Evolutionary conservation across 2,888 invertebrate genomes (phyloP).

Genomic region (Trissolcus brochymenae): DNA sequence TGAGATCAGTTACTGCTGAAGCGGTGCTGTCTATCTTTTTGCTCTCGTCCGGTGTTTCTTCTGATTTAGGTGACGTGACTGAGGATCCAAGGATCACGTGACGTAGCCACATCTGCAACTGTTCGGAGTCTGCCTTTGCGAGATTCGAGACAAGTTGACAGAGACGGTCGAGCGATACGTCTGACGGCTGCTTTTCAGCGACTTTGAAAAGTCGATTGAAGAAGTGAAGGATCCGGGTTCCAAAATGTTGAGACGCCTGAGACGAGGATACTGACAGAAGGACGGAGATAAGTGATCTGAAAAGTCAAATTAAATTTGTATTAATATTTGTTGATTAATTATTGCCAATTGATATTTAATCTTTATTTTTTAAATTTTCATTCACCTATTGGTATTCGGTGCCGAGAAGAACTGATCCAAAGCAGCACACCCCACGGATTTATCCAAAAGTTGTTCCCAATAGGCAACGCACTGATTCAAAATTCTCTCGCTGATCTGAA

Average conservation of each 20-base stretch:
- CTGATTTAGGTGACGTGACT: slow-evolving; percentile 63
- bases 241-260: slow-evolving; percentile 83
- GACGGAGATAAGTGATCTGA: slow-evolving; percentile 85
- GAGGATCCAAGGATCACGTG: slow-evolving; percentile 82
- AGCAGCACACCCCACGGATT: slow-evolving; percentile 87
- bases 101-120: slow-evolving; percentile 82
- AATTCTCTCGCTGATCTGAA: slow-evolving; percentile 80
- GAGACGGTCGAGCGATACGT: slow-evolving; percentile 82
- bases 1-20: slow-evolving; percentile 50
- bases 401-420: slow-evolving; percentile 87
- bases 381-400: slow-evolving; percentile 77
- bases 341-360: not conserved
- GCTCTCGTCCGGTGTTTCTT: slow-evolving; percentile 13
- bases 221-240: slow-evolving; percentile 87
- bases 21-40: slow-evolving; percentile 39
- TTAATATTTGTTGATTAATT: no score
- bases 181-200: slow-evolving; percentile 71
- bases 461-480: slow-evolving; percentile 86
- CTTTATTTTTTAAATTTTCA: not conserved
- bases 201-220: slow-evolving; percentile 85
- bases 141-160: slow-evolving; percentile 83
- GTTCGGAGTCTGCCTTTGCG: slow-evolving; percentile 81
- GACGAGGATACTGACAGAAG: slow-evolving; percentile 88
- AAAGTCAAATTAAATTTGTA: not conserved
- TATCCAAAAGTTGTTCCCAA: slow-evolving; percentile 91